These are phyloP conservation scores for Python bivittatus DNA, from an alignment of 2,113 vertebrate species.

Conservation along the genomic window DNA sequence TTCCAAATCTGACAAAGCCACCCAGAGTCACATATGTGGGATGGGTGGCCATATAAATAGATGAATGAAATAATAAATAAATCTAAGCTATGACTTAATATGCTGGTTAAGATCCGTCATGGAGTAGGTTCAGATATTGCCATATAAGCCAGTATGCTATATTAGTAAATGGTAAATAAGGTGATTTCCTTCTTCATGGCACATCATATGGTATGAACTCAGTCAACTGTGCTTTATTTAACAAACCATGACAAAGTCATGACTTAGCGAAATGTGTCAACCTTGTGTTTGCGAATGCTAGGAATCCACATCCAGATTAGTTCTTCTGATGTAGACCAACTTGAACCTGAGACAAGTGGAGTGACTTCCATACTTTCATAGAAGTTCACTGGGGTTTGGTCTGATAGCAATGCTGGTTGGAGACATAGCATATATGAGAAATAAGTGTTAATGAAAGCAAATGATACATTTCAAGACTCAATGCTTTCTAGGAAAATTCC, in stretches of 20 bases:
- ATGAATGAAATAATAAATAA: background rate
- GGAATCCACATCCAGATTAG: background rate
- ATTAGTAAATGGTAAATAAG: background rate
- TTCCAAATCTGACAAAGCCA: background rate
- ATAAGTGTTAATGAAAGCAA: background rate
- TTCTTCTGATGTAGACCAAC: background rate
- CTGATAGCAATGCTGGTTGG: background rate
- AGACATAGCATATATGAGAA: background rate
- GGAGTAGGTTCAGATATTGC: background rate
- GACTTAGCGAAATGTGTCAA: background rate
- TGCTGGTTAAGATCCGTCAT: background rate
- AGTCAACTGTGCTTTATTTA: background rate
- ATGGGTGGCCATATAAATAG: too few species aligned
- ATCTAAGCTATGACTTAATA: background rate
- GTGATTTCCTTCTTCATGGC: background rate
- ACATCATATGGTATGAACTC: background rate
- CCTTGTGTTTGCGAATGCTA: background rate
- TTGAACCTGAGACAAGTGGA: background rate
- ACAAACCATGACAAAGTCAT: too few species aligned
- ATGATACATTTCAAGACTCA: background rate
- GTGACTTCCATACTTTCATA: background rate
- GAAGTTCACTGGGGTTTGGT: background rate
- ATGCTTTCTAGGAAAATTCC: conserved; percentile 15
- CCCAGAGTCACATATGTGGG: too few species aligned
- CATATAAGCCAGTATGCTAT: background rate